A percentile compares a stretch with the other conserved stretches of the same genome.
Evolutionary conservation across 2,113 vertebrate genomes (phyloP).

Genomic region (Nerophis ophidion): DNA sequence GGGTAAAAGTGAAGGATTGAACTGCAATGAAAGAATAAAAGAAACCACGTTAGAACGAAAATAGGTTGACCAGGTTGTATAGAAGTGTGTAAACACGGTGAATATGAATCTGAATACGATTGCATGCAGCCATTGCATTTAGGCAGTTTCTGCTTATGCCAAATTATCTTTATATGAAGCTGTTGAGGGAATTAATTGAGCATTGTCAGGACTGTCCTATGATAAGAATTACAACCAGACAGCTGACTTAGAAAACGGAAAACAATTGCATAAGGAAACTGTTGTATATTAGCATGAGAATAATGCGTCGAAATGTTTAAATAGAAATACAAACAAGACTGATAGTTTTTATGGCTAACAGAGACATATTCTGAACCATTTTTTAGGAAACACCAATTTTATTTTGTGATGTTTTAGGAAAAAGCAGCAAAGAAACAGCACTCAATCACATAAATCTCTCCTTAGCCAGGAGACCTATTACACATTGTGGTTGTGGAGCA

Average conservation of each 20-base stretch:
- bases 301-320: not conserved
- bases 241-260: not conserved
- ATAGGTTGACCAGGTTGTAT: not conserved
- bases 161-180: too few species aligned
- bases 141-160: not conserved
- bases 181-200: too few species aligned
- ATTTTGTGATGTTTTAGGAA: conserved; percentile 16
- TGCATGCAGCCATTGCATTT: not conserved
- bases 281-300: not conserved
- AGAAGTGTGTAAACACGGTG: not conserved
- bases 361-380: not conserved
- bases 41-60: conserved; percentile 10
- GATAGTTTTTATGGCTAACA: not conserved
- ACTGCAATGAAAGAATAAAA: conserved; percentile 76
- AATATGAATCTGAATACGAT: not conserved
- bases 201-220: not conserved
- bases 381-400: not conserved
- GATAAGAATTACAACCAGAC: conserved; percentile 3
- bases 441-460: conserved; percentile 47
- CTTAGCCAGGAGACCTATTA: conserved; percentile 53
- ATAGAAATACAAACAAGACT: not conserved
- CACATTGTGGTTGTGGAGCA: conserved; percentile 51
- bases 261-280: not conserved
- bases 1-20: conserved; percentile 81
- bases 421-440: conserved; percentile 45